Evolutionary conservation across 2,797 vertebrate genomes (phyloP).

Genomic region (Psittacula echo): DNA sequence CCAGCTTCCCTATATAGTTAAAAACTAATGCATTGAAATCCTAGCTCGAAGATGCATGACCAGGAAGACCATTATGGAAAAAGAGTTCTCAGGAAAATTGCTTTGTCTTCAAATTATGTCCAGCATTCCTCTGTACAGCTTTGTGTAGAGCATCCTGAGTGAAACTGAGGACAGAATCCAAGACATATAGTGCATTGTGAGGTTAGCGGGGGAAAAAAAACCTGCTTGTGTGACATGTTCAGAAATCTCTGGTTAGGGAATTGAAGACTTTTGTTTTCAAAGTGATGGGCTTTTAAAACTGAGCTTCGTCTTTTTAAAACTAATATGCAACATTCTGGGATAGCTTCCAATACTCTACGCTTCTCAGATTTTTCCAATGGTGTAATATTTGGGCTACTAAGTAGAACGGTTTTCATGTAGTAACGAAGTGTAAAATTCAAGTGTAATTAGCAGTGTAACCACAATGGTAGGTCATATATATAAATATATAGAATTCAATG

Average conservation of each 20-base stretch:
- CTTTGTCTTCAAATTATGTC: neutral
- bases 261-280: neutral
- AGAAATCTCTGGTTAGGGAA: neutral
- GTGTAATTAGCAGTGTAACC: neutral
- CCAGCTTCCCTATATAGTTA: neutral
- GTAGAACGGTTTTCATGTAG: neutral
- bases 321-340: neutral
- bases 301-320: neutral
- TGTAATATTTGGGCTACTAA: neutral
- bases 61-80: neutral
- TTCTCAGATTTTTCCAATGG: neutral
- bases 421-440: neutral
- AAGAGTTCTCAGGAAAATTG: neutral
- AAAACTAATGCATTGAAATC: neutral
- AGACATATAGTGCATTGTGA: neutral
- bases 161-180: neutral
- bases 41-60: neutral
- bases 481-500: neutral
- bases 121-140: neutral
- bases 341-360: neutral
- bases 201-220: neutral
- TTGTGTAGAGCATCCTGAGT: neutral
- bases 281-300: neutral
- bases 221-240: neutral
- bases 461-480: neutral